Base-by-base conservation (phyloP, 2,888 invertebrate genomes). In the Kryphioiulus occultus region DNA sequence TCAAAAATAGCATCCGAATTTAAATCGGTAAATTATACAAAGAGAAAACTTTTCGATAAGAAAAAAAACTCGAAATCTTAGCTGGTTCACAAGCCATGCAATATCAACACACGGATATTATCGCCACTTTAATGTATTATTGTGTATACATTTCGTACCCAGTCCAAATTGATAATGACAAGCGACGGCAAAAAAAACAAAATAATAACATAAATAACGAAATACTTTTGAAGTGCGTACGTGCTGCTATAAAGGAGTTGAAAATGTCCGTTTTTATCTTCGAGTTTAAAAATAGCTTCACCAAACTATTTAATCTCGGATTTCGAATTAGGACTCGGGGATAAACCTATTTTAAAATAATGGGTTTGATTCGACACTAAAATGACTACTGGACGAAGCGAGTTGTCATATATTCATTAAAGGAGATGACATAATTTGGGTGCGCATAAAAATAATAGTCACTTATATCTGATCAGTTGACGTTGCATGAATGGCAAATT, bases 281-380 rank as follows among this genome's bases (percentile, higher is more conserved):
- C 68, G 2, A 26, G 22, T 68, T 26, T 68, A 68, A 68, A 68
- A 68, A 68, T 68, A 68, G 68, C 26, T 68, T 68, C 26, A 26
- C 26, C 10, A 26, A 10, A 9, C 26, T 26, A 68, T 26, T 26
- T 68, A 68, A 68, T 68, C 68, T n/a, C 26, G 68, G 10, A 68
- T 68, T 68, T 68, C 68, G 26, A 68, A 68, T 68, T 68, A 68
- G 68, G 22, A 68, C 68, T 68, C 10, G 68, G 68, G 68, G 68
- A 68, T 68, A 68, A 68, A 68, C 68, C 68, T 68, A 68, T 68
- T 68, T 68, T 68, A 68, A 68, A 68, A 68, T 68, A 68, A 68
- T 26, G n/a, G 68, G 68, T 68, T 68, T 12, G 0, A 12, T 68
- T 26, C 68, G 68, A 68, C 68, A 68, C 22, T 26, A 68, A 68